Evolutionary conservation across 1,140 invertebrate genomes (phyloP), one percentile per base, ranked within the genome.

Genomic region (Neelides sp.): DNA sequence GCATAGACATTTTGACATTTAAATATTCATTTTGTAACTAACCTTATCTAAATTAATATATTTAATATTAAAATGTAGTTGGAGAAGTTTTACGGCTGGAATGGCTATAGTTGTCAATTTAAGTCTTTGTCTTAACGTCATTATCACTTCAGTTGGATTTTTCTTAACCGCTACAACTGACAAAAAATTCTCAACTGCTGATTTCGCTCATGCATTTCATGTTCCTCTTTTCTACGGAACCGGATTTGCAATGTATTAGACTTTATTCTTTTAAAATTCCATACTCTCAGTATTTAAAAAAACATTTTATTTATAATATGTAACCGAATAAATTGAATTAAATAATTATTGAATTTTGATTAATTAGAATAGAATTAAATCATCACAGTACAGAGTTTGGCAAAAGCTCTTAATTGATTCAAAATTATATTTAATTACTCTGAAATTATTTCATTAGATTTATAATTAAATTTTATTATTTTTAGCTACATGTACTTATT

Each of bases 401-500:
- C n/a, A n/a, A n/a, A n/a, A n/a, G n/a, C n/a, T n/a, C n/a, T n/a
- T n/a, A n/a, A n/a, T n/a, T n/a, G n/a, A n/a, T n/a, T n/a, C n/a
- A n/a, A n/a, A n/a, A n/a, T n/a, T n/a, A n/a, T n/a, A n/a, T n/a
- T n/a, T n/a, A n/a, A n/a, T n/a, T 27, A 7, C 20, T 19, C 19
- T 43, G 20, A 19, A 15, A 12, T 10, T 27, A 23, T 8, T 27
- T 23, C 20, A 43, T 43, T 23, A 22, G 26, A 13, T 19, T 8
- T 4, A 43, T 27, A 17, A 43, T 5, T 23, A 12, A 13, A 43
- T 43, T 5, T 12, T 10, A 27, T 5, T 12, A 32, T 34, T 47
- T 22, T 19, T 24, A 12, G 44, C n/a, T 36, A 32, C 22, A 23
- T 24, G 5, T 47, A 47, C 32, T 47, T 47, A 8, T 23, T 47